These are phyloP conservation scores for Diploptera punctata DNA, from an alignment of 2,888 invertebrate species.

Conservation along the genomic window DNA sequence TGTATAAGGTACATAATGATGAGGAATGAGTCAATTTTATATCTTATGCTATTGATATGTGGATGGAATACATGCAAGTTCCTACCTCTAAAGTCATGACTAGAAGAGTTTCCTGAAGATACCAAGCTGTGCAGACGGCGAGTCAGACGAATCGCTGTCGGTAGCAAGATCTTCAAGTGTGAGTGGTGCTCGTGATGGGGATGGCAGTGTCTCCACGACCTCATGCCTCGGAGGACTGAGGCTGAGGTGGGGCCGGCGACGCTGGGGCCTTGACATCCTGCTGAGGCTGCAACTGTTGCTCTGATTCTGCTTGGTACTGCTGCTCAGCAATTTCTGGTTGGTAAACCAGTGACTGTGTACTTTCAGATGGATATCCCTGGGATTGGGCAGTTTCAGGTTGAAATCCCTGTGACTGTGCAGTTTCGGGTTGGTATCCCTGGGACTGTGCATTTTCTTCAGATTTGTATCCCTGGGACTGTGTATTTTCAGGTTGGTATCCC, in stretches of 20 bases:
- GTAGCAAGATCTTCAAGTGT: constrained; percentile 44
- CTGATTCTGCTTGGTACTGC: background rate
- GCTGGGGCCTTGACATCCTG: background rate
- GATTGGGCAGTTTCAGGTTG: too few relatives aligned
- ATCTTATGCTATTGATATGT: too few relatives aligned
- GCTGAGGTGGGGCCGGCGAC: constrained; percentile 20
- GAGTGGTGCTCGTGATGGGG: constrained; percentile 38
- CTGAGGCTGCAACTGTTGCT: constrained; percentile 15
- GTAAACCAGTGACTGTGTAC: too few relatives aligned
- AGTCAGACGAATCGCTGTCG: constrained; percentile 42
- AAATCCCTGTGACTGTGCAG: too few relatives aligned
- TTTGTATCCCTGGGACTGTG: too few relatives aligned
- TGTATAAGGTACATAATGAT: too few relatives aligned
- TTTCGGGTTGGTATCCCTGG: too few relatives aligned
- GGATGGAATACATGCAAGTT: background rate
- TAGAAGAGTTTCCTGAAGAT: constrained; percentile 22
- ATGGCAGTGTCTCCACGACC: constrained; percentile 26
- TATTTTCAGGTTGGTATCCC: too few relatives aligned
- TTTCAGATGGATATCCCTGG: too few relatives aligned
- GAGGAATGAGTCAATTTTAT: too few relatives aligned
- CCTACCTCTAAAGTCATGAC: background rate
- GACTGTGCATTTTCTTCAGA: too few relatives aligned
- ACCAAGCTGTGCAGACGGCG: constrained; percentile 35
- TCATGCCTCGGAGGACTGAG: constrained; percentile 34
- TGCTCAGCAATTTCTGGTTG: too few relatives aligned